A percentile compares a stretch with the other conserved stretches of the same genome.
Conservation (phyloP, 2,797 vertebrate genomes). For the Sebastes taczanowskii region DNA sequence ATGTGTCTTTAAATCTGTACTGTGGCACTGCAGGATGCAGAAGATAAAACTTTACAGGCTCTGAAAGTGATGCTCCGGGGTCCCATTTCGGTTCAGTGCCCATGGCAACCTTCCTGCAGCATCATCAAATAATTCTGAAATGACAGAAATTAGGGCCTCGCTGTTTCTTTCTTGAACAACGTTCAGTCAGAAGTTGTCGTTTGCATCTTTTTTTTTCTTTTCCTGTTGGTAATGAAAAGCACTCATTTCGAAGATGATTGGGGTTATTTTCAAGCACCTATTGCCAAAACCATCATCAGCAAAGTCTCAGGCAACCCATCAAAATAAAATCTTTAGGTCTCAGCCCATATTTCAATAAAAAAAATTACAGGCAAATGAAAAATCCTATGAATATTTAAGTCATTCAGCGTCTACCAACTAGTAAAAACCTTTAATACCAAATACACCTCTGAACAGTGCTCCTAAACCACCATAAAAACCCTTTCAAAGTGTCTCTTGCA, state of each 20-base stretch:
- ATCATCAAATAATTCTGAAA: not conserved
- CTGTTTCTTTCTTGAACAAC: not conserved
- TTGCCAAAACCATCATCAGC: slow-evolving; percentile 19
- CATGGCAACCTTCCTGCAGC: not conserved
- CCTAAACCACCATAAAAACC: slow-evolving; percentile 18
- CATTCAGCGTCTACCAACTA: slow-evolving; percentile 50
- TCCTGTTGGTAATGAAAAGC: not conserved
- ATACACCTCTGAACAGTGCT: not conserved
- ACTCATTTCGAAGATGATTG: not conserved
- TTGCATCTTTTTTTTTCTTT: not conserved
- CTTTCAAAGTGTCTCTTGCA: slow-evolving; percentile 33
- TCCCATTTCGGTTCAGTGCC: slow-evolving; percentile 2
- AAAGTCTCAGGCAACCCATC: slow-evolving; percentile 30
- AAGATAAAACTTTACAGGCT: not conserved
- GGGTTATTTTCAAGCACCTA: not conserved
- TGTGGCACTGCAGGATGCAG: slow-evolving; percentile 10
- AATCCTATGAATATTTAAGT: slow-evolving; percentile 47
- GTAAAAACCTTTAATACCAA: not conserved
- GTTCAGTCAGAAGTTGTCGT: not conserved
- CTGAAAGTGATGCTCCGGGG: not conserved
- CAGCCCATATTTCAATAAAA: slow-evolving; percentile 21
- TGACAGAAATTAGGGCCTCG: not conserved
- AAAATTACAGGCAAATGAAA: slow-evolving; percentile 28
- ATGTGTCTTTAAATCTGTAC: slow-evolving; percentile 1
- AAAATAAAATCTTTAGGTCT: slow-evolving; percentile 31